These are phyloP conservation scores for Agrilus planipennis DNA, from an alignment of 1,140 invertebrate species.

Conservation along the genomic window DNA sequence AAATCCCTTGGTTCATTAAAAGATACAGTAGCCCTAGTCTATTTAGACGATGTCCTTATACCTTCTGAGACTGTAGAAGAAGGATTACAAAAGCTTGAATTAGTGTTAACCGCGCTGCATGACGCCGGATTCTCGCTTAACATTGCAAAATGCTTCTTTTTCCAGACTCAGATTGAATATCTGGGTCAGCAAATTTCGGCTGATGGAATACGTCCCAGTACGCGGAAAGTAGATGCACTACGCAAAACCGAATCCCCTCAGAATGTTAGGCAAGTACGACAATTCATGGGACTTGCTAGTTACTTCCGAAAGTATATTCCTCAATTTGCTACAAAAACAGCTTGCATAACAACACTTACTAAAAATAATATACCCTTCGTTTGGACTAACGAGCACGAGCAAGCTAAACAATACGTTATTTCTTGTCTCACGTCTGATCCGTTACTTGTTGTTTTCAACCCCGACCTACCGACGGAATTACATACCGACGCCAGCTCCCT, in stretches of 20 bases:
- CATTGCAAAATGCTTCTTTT: slow-evolving; percentile 19
- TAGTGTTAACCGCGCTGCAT: neutral
- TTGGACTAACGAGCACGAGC: slow-evolving; percentile 5
- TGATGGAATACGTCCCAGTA: neutral
- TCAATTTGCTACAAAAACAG: slow-evolving; percentile 17
- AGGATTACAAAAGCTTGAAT: neutral
- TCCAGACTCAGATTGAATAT: slow-evolving; percentile 8
- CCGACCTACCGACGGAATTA: slow-evolving; percentile 23
- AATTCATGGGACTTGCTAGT: slow-evolving; percentile 16
- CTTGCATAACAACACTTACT: slow-evolving; percentile 12
- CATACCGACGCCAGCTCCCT: slow-evolving; percentile 19
- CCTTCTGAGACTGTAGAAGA: slow-evolving; percentile 13
- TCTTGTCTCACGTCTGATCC: slow-evolving; percentile 11
- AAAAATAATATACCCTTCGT: slow-evolving; percentile 12
- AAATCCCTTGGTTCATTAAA: slow-evolving; percentile 14
- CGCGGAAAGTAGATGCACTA: neutral
- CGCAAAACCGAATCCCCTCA: neutral
- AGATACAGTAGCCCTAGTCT: neutral
- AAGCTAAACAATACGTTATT: slow-evolving; percentile 7
- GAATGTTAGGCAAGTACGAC: slow-evolving; percentile 15
- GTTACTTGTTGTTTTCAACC: slow-evolving; percentile 27
- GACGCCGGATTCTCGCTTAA: neutral
- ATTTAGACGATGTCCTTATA: slow-evolving; percentile 16
- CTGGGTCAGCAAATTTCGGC: slow-evolving; percentile 5
- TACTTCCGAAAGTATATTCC: slow-evolving; percentile 20